These are phyloP conservation scores for Labrus mixtus DNA, from an alignment of 2,113 vertebrate species.

Conservation along the genomic window DNA sequence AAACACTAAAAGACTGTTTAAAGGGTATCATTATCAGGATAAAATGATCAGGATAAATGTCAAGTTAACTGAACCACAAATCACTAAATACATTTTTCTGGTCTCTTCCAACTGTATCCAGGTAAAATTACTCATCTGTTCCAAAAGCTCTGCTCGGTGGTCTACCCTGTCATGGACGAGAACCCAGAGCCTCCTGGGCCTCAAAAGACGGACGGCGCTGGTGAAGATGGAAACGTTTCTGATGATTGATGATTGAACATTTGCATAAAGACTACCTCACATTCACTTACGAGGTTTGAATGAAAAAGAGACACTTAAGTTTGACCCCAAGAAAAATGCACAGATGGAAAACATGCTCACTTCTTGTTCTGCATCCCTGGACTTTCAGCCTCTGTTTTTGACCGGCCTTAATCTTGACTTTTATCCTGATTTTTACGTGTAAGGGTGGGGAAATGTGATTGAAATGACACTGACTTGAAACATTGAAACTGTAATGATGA, in stretches of 20 bases:
- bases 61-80: no score
- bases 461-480: not conserved
- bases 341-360: not conserved
- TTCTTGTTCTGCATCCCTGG: slow-evolving; percentile 15
- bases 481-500: not conserved
- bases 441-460: not conserved
- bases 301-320: accelerated
- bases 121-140: slow-evolving; percentile 81
- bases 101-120: slow-evolving; percentile 46
- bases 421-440: slow-evolving; percentile 9
- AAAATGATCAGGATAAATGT: no score
- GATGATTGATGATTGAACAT: not conserved
- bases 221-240: not conserved
- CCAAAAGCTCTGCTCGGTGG: slow-evolving; percentile 87
- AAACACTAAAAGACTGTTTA: no score
- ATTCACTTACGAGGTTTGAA: not conserved
- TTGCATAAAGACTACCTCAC: not conserved
- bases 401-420: slow-evolving; percentile 23
- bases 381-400: not conserved
- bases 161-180: slow-evolving; percentile 76
- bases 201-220: not conserved
- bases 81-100: no score
- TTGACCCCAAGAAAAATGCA: not conserved
- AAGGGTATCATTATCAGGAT: no score
- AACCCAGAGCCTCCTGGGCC: not conserved